phyloP scores from a whole-genome alignment of 2,113 vertebrate genomes.

The Oxygymnocypris stewartii region DNA sequence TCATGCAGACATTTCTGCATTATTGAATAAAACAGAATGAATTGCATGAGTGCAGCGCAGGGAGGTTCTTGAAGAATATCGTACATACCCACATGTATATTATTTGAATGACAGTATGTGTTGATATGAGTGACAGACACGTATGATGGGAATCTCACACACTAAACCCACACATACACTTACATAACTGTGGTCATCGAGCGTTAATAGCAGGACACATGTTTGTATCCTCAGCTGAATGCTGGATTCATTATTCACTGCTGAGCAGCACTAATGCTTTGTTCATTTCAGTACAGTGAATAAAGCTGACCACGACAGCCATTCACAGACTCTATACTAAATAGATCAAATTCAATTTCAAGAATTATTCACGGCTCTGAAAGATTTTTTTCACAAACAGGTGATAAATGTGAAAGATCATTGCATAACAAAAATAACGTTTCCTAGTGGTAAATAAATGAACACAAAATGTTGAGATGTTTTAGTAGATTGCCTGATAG shows the following conservation, averaged over 20 bases:
- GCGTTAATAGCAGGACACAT: neutral
- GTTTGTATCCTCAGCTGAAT: neutral
- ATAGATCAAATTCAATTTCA: neutral
- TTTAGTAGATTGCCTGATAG: neutral
- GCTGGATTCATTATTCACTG: neutral
- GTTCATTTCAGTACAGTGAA: neutral
- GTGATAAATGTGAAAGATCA: neutral
- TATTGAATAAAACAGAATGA: neutral
- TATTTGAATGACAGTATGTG: slow-evolving; percentile 2
- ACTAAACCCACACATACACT: slow-evolving; percentile 27
- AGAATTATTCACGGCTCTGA: neutral
- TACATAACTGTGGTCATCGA: neutral
- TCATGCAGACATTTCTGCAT: neutral
- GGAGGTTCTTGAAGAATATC: neutral
- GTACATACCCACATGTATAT: neutral
- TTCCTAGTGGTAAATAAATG: neutral
- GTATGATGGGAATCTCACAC: slow-evolving; percentile 14
- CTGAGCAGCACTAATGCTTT: neutral
- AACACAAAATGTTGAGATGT: neutral
- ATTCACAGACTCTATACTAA: too few relatives aligned
- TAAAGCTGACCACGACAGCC: too few relatives aligned
- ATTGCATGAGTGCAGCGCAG: neutral
- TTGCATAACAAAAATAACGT: neutral
- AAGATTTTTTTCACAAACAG: neutral
- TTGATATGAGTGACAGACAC: slow-evolving; percentile 17